Base-by-base conservation (phyloP, 1,140 invertebrate genomes). In the Cydia splendana region DNA sequence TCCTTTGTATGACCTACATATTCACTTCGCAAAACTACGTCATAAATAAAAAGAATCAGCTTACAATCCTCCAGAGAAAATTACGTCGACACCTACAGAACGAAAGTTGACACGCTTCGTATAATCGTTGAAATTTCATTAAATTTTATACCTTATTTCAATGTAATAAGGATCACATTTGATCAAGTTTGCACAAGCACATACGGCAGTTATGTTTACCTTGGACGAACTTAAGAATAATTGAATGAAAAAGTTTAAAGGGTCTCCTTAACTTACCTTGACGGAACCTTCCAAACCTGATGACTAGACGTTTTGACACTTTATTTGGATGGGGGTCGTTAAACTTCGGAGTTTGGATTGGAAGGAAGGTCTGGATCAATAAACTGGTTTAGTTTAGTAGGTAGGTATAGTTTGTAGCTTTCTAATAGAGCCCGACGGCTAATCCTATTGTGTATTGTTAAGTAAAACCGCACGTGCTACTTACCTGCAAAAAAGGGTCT, bases 211-310 rank as follows among this genome's bases (percentile, higher is more conserved):
- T 57, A 57, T 53, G 51, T 15, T 57, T 15, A 48, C 13, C 45
- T 48, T 48, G 45, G 13, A 48, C 10, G 13, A 48, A 48, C 45
- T 15, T 42, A 57, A 24, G 57, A 62, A 62, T 62, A 62, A 62
- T 62, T 62, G 57, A 62, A 62, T 62, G 20, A 24, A 62, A 62
- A 62, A 62, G 57, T 62, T 62, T 62, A 62, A 24, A 24, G 57
- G 20, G 7, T 4, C 20, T 62, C 57, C n/a, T 24, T 24, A 62
- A 62, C 57, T 62, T 62, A 62, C 57, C 57, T 62, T 62, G 57
- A 62, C 57, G 57, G 57, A 24, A 62, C 57, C 7, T 62, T 62
- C 6, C 57, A n/a, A 62, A 24, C n/a, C 18, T 24, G 57, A 62
- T 12, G 57, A 62, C 7, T 62, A 24, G 57, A 24, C 57, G 10